Evolutionary conservation across 2,797 vertebrate species (phyloP), one percentile per base, ranked within the genome.

Genomic region (Gambusia yucatana): DNA sequence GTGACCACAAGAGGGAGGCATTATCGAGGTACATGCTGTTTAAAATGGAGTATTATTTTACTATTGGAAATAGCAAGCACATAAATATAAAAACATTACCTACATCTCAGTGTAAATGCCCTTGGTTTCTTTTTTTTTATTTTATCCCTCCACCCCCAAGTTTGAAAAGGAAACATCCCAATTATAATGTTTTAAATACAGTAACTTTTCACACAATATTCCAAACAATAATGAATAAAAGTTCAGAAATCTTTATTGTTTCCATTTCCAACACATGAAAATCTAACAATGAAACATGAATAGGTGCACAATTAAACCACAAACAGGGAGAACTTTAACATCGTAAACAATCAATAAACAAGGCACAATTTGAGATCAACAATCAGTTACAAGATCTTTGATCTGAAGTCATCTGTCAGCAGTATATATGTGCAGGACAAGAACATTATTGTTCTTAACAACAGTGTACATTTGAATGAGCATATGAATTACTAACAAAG

Each of bases 351-450:
- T 90, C 93, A 91, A 92, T 88, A 92, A 94, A 94, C 92, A 95
- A 96, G 94, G 96, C 95, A 95, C 94, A 88, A 79, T 93, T 91
- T 89, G 94, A 93, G 89, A 92, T 91, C 89, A 92, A 93, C 89
- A 94, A 93, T 93, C 87, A 86, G 81, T 91, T 88, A 88, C 86
- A 91, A 91, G 81, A 90, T 89, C 88, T 87, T 85, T 84, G 81
- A 92, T 90, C 73, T 84, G 72, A 82, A 81, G 61, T 77, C 75
- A 86, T 80, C 69, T 57, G 20, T 85, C 75, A 84, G 43, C 76
- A 79, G 79, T 80, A 74, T 84, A 22, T 84, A 65, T 39, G 84
- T 90, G 88, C 82, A 88, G 79, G 48, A 48, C 76, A 84, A 83
- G 52, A 77, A 76, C 48, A 77, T 79, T 73, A 7, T 72, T 73